phyloP scores from a whole-genome alignment of 2,888 invertebrate species.

The Nasonia oneida region DNA sequence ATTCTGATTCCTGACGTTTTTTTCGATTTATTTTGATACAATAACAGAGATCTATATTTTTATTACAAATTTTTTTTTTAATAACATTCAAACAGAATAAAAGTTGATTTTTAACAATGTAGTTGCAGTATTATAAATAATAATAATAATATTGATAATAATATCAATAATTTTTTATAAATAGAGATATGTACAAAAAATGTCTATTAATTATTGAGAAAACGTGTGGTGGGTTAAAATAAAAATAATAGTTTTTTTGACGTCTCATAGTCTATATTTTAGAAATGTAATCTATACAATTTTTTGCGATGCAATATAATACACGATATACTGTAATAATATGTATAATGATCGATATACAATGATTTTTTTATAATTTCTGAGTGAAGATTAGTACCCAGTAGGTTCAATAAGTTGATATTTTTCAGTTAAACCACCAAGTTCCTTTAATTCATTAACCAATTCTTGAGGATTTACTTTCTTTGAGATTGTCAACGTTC shows the following conservation, averaged over 20 bases:
- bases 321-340: background rate
- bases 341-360: slow-evolving; percentile 29
- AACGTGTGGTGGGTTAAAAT: background rate
- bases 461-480: slow-evolving; percentile 79
- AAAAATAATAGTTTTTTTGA: background rate
- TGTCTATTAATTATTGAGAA: background rate
- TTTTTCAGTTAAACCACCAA: slow-evolving; percentile 80
- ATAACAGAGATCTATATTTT: background rate
- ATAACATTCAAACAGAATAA: too few species aligned
- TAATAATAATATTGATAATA: too few species aligned
- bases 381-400: background rate
- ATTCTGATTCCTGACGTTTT: too few species aligned
- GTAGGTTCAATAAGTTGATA: slow-evolving; percentile 79
- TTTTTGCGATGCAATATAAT: background rate
- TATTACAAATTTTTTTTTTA: background rate
- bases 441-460: slow-evolving; percentile 78
- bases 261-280: slow-evolving; percentile 9
- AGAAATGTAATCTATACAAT: slow-evolving; percentile 54
- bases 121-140: too few species aligned
- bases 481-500: slow-evolving; percentile 80
- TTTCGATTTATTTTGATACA: too few species aligned
- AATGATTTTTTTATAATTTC: slow-evolving; percentile 10
- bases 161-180: too few species aligned
- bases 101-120: too few species aligned
- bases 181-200: too few species aligned